Percentiles rank a stretch among this genome's conserved stretches.
phyloP scores from a whole-genome alignment of 2,797 vertebrate genomes.

The Apogon hyalosoma region DNA sequence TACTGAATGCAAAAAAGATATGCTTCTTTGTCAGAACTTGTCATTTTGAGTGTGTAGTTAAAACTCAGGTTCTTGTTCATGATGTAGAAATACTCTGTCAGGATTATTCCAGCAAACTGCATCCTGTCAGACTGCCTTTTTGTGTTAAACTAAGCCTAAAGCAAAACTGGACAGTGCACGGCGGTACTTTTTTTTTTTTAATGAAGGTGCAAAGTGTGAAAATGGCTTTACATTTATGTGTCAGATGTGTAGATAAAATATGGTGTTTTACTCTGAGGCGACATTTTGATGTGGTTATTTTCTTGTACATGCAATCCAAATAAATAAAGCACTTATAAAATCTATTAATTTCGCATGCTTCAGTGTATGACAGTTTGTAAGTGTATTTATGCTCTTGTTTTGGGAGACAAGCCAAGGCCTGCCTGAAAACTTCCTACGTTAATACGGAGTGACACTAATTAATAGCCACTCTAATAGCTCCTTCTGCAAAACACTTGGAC shows the following conservation, averaged over 20 bases:
- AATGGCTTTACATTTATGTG: background rate
- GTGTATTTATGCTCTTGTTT: slow-evolving; percentile 24
- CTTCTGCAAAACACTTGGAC: slow-evolving; percentile 64
- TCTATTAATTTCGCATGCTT: slow-evolving; percentile 7
- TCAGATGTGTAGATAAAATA: slow-evolving; percentile 11
- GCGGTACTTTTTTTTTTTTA: background rate
- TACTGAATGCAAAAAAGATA: too few species aligned
- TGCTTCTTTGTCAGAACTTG: too few species aligned
- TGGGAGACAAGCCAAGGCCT: slow-evolving; percentile 58
- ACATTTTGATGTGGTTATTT: slow-evolving; percentile 23
- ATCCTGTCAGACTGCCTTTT: too few species aligned
- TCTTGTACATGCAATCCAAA: slow-evolving; percentile 1
- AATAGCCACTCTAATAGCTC: slow-evolving; percentile 67
- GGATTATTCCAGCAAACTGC: too few species aligned
- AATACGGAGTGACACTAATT: slow-evolving; percentile 74
- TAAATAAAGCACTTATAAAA: slow-evolving; percentile 24
- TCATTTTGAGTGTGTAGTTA: too few species aligned
- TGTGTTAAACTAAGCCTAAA: background rate
- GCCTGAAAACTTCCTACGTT: slow-evolving; percentile 55
- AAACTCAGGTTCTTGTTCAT: too few species aligned
- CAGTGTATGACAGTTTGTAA: background rate
- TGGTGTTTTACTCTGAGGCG: slow-evolving; percentile 13
- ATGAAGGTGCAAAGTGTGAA: background rate
- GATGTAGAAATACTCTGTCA: too few species aligned
- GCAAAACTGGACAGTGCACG: background rate